These are phyloP conservation scores for Cardinalis cardinalis DNA, from an alignment of 2,113 vertebrate species.

Conservation along the genomic window DNA sequence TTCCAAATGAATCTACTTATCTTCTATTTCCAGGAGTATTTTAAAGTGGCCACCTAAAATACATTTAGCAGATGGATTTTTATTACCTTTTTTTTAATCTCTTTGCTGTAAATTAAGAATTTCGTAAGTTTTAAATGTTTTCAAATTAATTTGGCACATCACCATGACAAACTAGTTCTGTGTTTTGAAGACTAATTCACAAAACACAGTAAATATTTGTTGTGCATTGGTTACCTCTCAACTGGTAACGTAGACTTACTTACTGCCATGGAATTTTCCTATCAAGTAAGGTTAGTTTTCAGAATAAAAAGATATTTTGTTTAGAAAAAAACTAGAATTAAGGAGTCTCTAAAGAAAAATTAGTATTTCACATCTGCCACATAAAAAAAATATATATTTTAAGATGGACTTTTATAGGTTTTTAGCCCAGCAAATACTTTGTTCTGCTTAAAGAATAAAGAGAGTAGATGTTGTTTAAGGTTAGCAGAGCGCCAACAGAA, in stretches of 20 bases:
- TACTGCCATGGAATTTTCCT: neutral
- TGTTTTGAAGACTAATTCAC: neutral
- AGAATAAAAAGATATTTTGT: neutral
- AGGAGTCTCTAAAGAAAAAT: neutral
- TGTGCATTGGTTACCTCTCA: neutral
- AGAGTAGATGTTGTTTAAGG: neutral
- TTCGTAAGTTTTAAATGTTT: neutral
- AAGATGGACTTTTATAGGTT: neutral
- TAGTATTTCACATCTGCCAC: neutral
- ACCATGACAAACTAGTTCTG: neutral
- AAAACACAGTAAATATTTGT: neutral
- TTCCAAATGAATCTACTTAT: neutral
- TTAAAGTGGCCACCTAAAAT: neutral
- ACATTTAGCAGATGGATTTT: neutral
- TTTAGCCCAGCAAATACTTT: neutral
- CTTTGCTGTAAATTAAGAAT: neutral
- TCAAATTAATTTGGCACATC: neutral
- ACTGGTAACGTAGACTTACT: neutral
- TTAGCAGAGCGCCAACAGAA: neutral
- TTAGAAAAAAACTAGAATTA: neutral
- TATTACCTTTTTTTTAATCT: neutral
- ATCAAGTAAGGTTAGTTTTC: neutral
- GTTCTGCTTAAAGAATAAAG: neutral
- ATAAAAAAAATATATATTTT: neutral
- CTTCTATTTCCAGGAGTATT: neutral